A percentile compares a stretch with the other conserved stretches of the same genome.
Conservation (phyloP, 1,140 invertebrate genomes). For the Wiebesia pumilae region DNA sequence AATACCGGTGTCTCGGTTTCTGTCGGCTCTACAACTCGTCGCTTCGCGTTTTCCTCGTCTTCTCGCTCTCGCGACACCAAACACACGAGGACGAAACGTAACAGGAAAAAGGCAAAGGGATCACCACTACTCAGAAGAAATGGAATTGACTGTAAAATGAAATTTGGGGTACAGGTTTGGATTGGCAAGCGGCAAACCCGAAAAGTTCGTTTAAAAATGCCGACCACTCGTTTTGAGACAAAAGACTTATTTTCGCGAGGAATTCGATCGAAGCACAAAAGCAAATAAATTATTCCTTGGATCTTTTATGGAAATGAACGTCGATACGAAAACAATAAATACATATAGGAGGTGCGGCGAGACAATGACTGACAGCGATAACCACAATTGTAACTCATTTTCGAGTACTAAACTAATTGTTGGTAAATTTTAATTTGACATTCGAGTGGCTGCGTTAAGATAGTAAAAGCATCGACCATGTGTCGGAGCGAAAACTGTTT, state of each 20-base stretch:
- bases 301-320: not conserved
- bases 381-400: not conserved
- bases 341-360: not conserved
- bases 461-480: not conserved
- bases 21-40: not conserved
- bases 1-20: not conserved
- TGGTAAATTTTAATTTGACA: not conserved
- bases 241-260: too few relatives aligned
- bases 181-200: too few relatives aligned
- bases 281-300: not conserved
- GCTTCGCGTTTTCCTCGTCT: too few relatives aligned
- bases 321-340: not conserved
- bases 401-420: not conserved
- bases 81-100: too few relatives aligned
- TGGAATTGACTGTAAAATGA: too few relatives aligned
- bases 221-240: too few relatives aligned
- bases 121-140: too few relatives aligned
- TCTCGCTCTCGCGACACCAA: too few relatives aligned
- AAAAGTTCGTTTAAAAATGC: too few relatives aligned
- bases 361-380: not conserved
- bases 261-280: not conserved
- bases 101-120: too few relatives aligned
- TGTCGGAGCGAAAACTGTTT: not conserved
- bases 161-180: too few relatives aligned
- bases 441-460: not conserved